Evolutionary conservation across 2,888 invertebrate genomes (phyloP).

Genomic region (Agrotis clavis): DNA sequence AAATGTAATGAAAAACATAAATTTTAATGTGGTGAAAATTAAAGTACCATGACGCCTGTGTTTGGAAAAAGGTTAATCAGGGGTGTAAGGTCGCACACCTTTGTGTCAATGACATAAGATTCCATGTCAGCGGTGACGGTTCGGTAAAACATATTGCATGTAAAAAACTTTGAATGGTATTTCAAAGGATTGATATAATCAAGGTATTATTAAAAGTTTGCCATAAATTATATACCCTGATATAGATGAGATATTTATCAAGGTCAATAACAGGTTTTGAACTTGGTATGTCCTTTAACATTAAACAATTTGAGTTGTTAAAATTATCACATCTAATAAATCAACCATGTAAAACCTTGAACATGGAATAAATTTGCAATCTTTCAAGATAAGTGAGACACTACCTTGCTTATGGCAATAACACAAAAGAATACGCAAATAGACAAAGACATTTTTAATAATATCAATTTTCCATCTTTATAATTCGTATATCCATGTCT

Average conservation of each 20-base stretch:
- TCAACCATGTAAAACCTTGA: constrained; percentile 16
- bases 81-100: constrained; percentile 40
- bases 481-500: too few relatives aligned
- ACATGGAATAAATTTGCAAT: constrained; percentile 8
- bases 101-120: constrained; percentile 3
- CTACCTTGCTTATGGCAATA: neutral
- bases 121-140: neutral
- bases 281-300: neutral
- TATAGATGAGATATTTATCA: constrained; percentile 15
- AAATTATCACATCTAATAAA: constrained; percentile 32
- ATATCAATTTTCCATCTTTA: too few relatives aligned
- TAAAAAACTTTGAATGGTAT: neutral
- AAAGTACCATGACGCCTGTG: constrained; percentile 16
- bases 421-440: neutral
- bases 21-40: constrained; percentile 45
- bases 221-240: constrained; percentile 27
- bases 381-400: neutral
- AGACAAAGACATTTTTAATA: neutral
- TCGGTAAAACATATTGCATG: neutral
- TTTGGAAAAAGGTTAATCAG: constrained; percentile 41
- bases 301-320: neutral
- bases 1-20: constrained; percentile 38
- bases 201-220: constrained; percentile 21
- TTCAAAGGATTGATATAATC: constrained; percentile 16
- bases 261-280: constrained; percentile 25